Evolutionary conservation across 2,113 vertebrate genomes (phyloP), one percentile per base, ranked within the genome.

Genomic region (Phaethornis superciliosus): DNA sequence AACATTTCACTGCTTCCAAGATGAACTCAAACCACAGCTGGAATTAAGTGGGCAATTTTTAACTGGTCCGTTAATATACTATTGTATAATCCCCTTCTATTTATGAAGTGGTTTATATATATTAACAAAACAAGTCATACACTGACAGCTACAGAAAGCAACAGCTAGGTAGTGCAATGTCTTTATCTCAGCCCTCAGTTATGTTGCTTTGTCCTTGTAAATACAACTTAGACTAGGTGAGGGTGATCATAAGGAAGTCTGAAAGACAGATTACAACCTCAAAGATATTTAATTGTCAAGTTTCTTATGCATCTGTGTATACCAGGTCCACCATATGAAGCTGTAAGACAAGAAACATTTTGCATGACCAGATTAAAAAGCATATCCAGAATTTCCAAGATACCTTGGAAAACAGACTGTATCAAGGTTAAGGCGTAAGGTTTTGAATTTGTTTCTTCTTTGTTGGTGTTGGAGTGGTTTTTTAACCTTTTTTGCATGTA

Each of bases 201-300:
- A 47, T 49, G 56, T 72, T 46, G 21, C 17, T 81, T 80, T 47
- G 58, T 83, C 74, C 56, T 89, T 49, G 56, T 70, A 92, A 82
- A 87, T 85, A 74, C 46, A 85, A 18, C 67, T 94, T 87, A 85
- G 87, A 49, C 21, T 80, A 84, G 69, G n/a, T 89, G 55, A 54
- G 16, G 49, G 28, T 10, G 33, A 87, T 72, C 63, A 76, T 20
- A 69, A 85, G 7, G 42, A 77, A 64, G 27, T 60, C 40, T 78
- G 44, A 89, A 64, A 84, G 54, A 90, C 46, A 37, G 49, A 76
- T 23, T 42, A 17, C 49, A 94, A 40, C 10, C 8, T 16, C 15
- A 10, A 77, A 27, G 58, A 85, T 80, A 69, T 85, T 62, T 80
- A 85, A 62, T 15, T 72, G 58, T 8, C 54, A 82, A 46, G 9